Evolutionary conservation across 2,888 invertebrate species (phyloP).

Genomic region (Ditylenchus weischeri): DNA sequence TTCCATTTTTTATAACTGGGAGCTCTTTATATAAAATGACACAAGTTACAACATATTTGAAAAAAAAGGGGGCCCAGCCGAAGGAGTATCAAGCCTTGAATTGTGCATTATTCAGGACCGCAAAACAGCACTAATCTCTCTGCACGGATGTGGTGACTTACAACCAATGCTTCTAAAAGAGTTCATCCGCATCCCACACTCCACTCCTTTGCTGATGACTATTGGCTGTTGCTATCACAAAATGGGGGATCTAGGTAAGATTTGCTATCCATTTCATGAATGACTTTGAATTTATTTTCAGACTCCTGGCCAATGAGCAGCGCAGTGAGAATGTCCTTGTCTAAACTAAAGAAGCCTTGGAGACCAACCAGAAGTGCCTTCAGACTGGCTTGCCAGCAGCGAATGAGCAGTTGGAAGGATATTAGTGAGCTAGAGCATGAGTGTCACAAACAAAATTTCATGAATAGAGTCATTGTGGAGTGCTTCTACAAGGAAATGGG

Average conservation of each 20-base stretch:
- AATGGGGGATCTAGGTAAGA: background rate
- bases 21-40: too few relatives aligned
- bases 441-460: slow-evolving; percentile 14
- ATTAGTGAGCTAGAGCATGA: slow-evolving; percentile 14
- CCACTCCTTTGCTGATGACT: slow-evolving; percentile 24
- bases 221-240: slow-evolving; percentile 37
- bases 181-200: slow-evolving; percentile 8
- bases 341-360: background rate
- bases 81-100: too few relatives aligned
- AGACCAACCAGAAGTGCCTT: background rate
- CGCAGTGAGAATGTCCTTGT: background rate
- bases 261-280: background rate
- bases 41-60: too few relatives aligned
- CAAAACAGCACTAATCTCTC: slow-evolving; percentile 27
- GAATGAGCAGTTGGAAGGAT: slow-evolving; percentile 10
- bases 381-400: slow-evolving; percentile 23
- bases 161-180: slow-evolving; percentile 24
- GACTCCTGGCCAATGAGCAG: slow-evolving; percentile 11
- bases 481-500: slow-evolving; percentile 4
- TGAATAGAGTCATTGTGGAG: slow-evolving; percentile 18
- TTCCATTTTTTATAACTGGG: too few relatives aligned
- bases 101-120: background rate
- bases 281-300: background rate
- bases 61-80: too few relatives aligned
- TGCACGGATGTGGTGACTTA: slow-evolving; percentile 35